Evolutionary conservation across 2,797 vertebrate species (phyloP).

Genomic region (Phoeniculus purpureus): DNA sequence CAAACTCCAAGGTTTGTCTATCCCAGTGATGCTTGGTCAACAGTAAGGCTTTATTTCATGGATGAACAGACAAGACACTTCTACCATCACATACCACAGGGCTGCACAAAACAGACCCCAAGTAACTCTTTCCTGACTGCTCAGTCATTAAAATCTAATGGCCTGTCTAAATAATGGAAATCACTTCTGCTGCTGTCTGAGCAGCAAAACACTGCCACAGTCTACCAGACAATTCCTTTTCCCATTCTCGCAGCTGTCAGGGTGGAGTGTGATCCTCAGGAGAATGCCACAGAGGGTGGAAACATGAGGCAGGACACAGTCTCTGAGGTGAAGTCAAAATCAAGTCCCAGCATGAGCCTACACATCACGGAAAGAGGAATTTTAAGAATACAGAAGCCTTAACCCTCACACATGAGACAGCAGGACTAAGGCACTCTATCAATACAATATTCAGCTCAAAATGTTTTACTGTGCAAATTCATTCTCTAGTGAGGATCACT

Average conservation of each 20-base stretch:
- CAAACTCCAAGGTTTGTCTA: background rate
- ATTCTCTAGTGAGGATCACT: no score
- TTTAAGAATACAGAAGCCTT: background rate
- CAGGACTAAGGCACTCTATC: background rate
- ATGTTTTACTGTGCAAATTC: background rate
- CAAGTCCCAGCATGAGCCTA: background rate
- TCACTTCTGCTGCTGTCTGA: background rate
- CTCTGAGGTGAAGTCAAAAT: background rate
- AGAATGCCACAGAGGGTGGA: background rate
- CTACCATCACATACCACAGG: background rate
- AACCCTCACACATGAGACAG: background rate
- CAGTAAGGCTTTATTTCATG: background rate
- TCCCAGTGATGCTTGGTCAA: background rate
- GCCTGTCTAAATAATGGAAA: background rate
- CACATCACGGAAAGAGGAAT: background rate
- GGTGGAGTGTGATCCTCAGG: background rate
- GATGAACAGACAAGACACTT: background rate
- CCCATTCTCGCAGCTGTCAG: background rate
- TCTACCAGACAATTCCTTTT: background rate
- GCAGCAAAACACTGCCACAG: background rate
- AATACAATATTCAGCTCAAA: background rate
- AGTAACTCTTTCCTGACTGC: background rate
- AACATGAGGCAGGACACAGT: background rate
- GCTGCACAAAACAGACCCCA: background rate
- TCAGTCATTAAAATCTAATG: background rate